A percentile compares a stretch with the other conserved stretches of the same genome.
Conservation (phyloP, 2,888 invertebrate genomes). For the Vesta saturnalis region DNA sequence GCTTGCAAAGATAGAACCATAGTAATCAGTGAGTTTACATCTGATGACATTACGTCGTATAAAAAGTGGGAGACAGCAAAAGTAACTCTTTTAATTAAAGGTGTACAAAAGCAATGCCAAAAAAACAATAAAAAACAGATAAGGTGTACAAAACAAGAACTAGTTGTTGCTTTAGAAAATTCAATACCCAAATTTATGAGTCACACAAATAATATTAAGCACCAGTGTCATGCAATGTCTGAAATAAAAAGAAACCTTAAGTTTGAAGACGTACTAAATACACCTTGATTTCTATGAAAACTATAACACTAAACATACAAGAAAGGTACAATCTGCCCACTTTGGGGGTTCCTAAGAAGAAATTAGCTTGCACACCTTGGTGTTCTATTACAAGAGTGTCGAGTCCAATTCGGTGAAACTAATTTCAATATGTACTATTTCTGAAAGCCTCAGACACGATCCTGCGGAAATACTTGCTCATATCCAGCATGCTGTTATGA, state of each 20-base stretch:
- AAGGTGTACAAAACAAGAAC: too few relatives aligned
- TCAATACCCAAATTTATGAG: not conserved
- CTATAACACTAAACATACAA: slow-evolving; percentile 4
- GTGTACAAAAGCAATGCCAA: too few relatives aligned
- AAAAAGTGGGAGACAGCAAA: too few relatives aligned
- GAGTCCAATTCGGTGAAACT: not conserved
- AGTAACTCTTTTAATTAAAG: too few relatives aligned
- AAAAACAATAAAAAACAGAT: too few relatives aligned
- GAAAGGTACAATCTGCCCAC: slow-evolving; percentile 9
- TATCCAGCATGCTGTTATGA: too few relatives aligned
- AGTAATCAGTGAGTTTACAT: too few relatives aligned
- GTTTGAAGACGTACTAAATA: not conserved
- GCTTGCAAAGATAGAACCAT: too few relatives aligned
- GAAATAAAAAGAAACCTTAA: not conserved
- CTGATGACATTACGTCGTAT: too few relatives aligned
- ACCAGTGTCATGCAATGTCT: not conserved
- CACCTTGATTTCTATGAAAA: slow-evolving; percentile 20
- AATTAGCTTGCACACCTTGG: slow-evolving; percentile 11
- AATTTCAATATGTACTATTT: slow-evolving; percentile 22
- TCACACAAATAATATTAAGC: not conserved
- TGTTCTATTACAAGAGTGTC: not conserved
- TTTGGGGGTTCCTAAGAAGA: slow-evolving; percentile 17
- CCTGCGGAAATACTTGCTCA: slow-evolving; percentile 58
- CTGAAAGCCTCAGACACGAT: slow-evolving; percentile 49
- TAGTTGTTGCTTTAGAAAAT: too few relatives aligned